Percentiles rank a stretch among this genome's conserved stretches.
These are phyloP conservation scores for Parnassius smintheus DNA, from an alignment of 2,888 invertebrate genomes.

Conservation along the genomic window DNA sequence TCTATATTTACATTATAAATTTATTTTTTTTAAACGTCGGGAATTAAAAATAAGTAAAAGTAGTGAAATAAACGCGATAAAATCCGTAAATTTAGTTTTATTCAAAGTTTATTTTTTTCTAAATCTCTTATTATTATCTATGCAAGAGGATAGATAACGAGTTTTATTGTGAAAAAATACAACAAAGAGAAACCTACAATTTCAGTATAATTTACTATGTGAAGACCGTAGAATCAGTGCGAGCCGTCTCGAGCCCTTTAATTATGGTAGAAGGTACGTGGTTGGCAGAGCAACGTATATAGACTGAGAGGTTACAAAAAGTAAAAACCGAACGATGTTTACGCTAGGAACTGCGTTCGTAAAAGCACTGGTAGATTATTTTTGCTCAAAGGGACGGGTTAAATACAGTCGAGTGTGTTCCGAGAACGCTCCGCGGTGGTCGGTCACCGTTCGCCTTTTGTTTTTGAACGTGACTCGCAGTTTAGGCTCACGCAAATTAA, in stretches of 20 bases:
- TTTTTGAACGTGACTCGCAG: conserved; percentile 71
- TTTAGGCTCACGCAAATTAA: conserved; percentile 69
- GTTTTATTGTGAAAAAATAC: neutral
- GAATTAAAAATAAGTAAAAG: too few species aligned
- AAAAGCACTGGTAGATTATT: conserved; percentile 40
- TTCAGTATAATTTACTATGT: conserved; percentile 21
- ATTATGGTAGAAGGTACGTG: conserved; percentile 19
- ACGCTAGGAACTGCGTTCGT: conserved; percentile 39
- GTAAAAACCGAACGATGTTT: conserved; percentile 32
- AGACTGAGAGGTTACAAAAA: conserved; percentile 18
- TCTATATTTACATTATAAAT: too few species aligned
- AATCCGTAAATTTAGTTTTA: too few species aligned
- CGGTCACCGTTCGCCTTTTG: conserved; percentile 68
- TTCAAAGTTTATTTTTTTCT: too few species aligned
- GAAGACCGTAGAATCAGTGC: conserved; percentile 13
- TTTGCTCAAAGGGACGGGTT: conserved; percentile 48
- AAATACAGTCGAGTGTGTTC: conserved; percentile 55
- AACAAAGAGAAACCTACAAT: conserved; percentile 7
- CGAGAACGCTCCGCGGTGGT: conserved; percentile 62
- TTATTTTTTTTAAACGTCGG: too few species aligned
- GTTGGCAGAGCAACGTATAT: conserved; percentile 22
- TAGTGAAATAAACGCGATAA: too few species aligned
- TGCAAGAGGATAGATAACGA: conserved; percentile 1
- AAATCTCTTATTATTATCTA: neutral
- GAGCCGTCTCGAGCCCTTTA: conserved; percentile 15